These are phyloP conservation scores for Unio delphinus DNA, from an alignment of 2,888 invertebrate species.

Conservation along the genomic window DNA sequence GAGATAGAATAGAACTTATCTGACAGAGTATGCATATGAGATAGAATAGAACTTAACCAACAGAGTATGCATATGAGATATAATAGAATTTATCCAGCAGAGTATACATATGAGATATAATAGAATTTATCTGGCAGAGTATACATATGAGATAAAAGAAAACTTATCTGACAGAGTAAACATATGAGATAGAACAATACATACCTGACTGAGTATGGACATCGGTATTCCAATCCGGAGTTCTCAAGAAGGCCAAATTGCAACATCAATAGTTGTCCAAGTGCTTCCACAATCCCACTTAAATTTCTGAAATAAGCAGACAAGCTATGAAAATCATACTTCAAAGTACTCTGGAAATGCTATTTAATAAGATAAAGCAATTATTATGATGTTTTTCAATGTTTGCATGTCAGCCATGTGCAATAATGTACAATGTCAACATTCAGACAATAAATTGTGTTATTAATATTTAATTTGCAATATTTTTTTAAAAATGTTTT, in stretches of 20 bases:
- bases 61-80: not conserved
- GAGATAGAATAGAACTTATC: no score
- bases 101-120: not conserved
- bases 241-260: conserved; percentile 29
- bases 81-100: conserved; percentile 9
- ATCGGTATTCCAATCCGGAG: conserved; percentile 26
- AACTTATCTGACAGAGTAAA: conserved; percentile 6
- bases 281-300: conserved; percentile 37
- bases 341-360: no score
- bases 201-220: conserved; percentile 48
- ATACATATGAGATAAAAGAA: no score
- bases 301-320: conserved; percentile 39
- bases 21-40: conserved; percentile 28
- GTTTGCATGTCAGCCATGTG: no score
- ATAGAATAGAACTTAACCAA: no score
- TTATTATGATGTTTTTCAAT: no score
- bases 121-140: conserved; percentile 11
- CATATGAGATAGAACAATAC: not conserved
- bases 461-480: no score
- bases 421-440: no score
- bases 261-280: conserved; percentile 36
- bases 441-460: no score
- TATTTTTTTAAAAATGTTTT: no score
- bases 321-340: not conserved
- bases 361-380: no score